Evolutionary conservation across 1,140 invertebrate species (phyloP), one percentile per base, ranked within the genome.

Genomic region (Drosophila seguyi): DNA sequence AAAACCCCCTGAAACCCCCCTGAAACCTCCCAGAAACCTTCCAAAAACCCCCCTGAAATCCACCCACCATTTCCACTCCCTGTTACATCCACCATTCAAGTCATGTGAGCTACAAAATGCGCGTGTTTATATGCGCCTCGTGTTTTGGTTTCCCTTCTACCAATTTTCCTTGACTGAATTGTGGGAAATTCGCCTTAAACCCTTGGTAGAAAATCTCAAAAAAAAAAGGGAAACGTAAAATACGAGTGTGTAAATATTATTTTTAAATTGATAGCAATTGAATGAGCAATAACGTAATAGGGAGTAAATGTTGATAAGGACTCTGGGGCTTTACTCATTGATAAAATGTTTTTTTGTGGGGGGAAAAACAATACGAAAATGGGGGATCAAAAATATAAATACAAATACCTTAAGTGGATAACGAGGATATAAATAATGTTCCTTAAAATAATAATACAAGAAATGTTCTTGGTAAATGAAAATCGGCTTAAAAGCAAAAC

Each of bases 181-280:
- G 68, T 47, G 34, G 73, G n/a, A 34, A 71, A 86, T 55, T 79
- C 57, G 58, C 38, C 74, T 53, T 27, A 72, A 65, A 79, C 52
- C 55, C 36, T 34, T 29, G 29, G 16, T 14, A 25, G 5, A 6
- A 38, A 55, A 55, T 22, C 16, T 7, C 25, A 25, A 36, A 18
- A 31, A 22, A 27, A 59, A 60, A 75, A 52, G 34, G 45, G 71
- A 63, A 36, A 42, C 29, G 36, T 34, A 67, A 81, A 39, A 87
- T 75, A 76, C 60, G 76, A 50, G 83, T 88, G 84, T 83, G 79
- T 77, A 87, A 88, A 87, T 88, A 87, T 79, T 83, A 72, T 83
- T 88, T 79, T 80, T 71, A 88, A 87, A 88, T 87, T 87, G 83
- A 84, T 82, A 77, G 67, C 80, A 80, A 84, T 80, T 80, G 62